Conservation (phyloP, 2,113 vertebrate species). For the Promerops cafer region DNA sequence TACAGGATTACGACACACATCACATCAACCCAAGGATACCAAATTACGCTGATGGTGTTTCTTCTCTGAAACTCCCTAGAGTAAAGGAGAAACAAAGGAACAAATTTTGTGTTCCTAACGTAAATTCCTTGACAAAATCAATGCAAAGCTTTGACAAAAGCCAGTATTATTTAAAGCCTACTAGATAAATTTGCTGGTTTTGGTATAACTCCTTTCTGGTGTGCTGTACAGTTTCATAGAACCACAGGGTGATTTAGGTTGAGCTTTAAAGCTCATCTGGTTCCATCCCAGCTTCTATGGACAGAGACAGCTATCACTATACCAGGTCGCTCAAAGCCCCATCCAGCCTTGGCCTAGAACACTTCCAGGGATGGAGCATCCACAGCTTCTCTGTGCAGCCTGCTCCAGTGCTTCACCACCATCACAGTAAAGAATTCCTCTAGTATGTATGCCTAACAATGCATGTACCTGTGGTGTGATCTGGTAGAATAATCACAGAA, state of each 20-base stretch:
- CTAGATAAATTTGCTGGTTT: neutral
- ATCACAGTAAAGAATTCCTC: neutral
- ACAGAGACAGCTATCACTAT: neutral
- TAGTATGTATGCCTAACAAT: neutral
- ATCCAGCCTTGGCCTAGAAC: neutral
- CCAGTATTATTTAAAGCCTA: neutral
- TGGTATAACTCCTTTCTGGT: neutral
- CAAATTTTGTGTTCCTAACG: neutral
- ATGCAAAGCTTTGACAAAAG: neutral
- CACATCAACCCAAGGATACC: neutral
- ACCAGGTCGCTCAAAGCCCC: neutral
- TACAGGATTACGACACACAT: neutral
- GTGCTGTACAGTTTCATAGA: neutral
- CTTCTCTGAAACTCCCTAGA: neutral
- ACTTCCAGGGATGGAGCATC: neutral
- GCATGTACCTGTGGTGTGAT: neutral
- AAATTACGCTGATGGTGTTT: rapidly evolving
- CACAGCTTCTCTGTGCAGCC: neutral
- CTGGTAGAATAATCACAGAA: neutral
- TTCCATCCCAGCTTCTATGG: neutral
- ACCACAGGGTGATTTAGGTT: neutral
- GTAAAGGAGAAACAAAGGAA: neutral
- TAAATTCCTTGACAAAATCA: neutral
- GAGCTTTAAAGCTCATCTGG: neutral
- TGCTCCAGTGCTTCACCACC: neutral